Conservation (phyloP, 2,113 vertebrate species). For the Turnix velox region DNA sequence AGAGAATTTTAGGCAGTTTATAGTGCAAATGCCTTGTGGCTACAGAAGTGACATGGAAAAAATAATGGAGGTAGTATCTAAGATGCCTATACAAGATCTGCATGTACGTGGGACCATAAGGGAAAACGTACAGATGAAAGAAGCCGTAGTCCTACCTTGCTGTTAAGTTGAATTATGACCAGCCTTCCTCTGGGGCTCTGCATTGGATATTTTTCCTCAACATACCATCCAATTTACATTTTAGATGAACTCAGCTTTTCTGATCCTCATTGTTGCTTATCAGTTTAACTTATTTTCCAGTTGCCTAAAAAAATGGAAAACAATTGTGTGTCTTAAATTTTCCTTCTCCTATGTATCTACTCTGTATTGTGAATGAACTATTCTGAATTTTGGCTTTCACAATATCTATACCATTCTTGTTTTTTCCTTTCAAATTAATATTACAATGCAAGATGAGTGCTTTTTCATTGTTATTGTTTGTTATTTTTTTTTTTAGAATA, state of each 20-base stretch:
- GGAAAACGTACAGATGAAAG: not conserved
- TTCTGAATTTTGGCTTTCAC: not conserved
- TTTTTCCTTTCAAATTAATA: not conserved
- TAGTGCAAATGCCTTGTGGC: not conserved
- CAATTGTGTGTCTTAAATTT: not conserved
- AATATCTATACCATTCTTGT: not conserved
- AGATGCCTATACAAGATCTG: not conserved
- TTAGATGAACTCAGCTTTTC: not conserved
- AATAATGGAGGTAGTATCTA: not conserved
- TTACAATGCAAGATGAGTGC: not conserved
- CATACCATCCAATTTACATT: not conserved
- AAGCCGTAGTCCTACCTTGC: not conserved
- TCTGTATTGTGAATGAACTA: not conserved
- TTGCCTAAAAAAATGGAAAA: not conserved
- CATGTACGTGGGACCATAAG: not conserved
- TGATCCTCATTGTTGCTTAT: not conserved
- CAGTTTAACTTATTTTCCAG: not conserved
- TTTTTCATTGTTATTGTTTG: not conserved
- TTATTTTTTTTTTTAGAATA: not conserved
- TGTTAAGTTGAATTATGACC: not conserved
- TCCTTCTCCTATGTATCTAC: not conserved
- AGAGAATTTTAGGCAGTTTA: not conserved
- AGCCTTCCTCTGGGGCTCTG: not conserved
- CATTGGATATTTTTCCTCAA: not conserved
- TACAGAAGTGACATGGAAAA: not conserved